A percentile compares a stretch with the other conserved stretches of the same genome.
These are phyloP conservation scores for Saxidomus purpurata DNA, from an alignment of 1,140 invertebrate genomes.

Conservation along the genomic window DNA sequence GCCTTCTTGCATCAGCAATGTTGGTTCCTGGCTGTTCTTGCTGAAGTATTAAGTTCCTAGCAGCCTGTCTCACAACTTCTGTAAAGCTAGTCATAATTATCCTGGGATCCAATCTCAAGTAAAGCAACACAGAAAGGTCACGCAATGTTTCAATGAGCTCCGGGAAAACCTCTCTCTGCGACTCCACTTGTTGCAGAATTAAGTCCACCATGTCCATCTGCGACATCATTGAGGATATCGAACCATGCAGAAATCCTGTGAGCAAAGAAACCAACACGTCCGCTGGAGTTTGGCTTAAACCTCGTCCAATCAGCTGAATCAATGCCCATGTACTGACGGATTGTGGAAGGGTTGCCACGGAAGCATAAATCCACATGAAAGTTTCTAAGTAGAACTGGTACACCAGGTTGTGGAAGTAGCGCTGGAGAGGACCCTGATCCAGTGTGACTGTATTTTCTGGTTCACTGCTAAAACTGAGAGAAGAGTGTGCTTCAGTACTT, in stretches of 20 bases:
- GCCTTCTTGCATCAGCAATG: no score
- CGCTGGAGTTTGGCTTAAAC: conserved; percentile 41
- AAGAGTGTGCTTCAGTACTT: neutral
- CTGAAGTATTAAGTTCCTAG: conserved; percentile 62
- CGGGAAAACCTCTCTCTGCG: conserved; percentile 16
- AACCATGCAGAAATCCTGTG: conserved; percentile 60
- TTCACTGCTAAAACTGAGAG: neutral
- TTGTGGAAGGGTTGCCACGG: conserved; percentile 47
- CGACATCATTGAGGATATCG: conserved; percentile 27
- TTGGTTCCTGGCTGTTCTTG: conserved; percentile 38
- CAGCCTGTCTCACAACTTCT: conserved; percentile 59
- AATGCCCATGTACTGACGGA: conserved; percentile 46
- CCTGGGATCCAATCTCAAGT: conserved; percentile 59
- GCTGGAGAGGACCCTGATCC: neutral
- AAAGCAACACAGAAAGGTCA: conserved; percentile 58
- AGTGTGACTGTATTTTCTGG: neutral
- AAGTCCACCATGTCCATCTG: conserved; percentile 22
- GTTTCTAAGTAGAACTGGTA: conserved; percentile 68
- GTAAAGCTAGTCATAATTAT: conserved; percentile 55
- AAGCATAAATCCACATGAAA: conserved; percentile 62
- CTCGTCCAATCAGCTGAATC: conserved; percentile 54
- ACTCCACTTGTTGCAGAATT: conserved; percentile 50
- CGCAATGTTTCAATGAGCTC: conserved; percentile 30
- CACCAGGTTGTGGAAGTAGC: conserved; percentile 53
- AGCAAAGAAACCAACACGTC: conserved; percentile 57